Base-by-base conservation (phyloP, 2,113 vertebrate species). In the Malurus melanocephalus region DNA sequence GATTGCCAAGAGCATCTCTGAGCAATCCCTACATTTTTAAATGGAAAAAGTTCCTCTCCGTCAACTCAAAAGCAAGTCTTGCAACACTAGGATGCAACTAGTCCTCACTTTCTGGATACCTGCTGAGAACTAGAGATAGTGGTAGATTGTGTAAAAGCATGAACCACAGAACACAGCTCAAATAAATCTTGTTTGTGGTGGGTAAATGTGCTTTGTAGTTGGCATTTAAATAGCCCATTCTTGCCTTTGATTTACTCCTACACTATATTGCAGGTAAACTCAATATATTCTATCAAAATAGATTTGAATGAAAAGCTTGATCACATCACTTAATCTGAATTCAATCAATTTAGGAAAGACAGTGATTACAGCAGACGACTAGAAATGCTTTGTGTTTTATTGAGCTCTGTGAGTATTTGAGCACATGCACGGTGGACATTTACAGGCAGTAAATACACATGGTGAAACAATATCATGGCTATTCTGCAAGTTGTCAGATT, bases 161-260 rank as follows among this genome's bases (percentile, higher is more conserved):
- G 52, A 95, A 72, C 43, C 33, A 67, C 71, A 72, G 32, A 93
- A 89, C 51, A 30, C 61, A 85, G 43, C 59, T 82, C 56, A 91
- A 80, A 89, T 88, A 86, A 94, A 30, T 95, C 67, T 74, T 76
- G n/a, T 85, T 91, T 69, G 23, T 90, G 53, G 75, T 80, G 72
- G 27, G 69, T 90, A 87, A 88, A 95, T 51, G 33, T 86, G 27
- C 48, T 67, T 90, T 53, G 45, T 66, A 73, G 67, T 72, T 85
- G 74, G 14, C 13, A 10, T 72, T 32, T 72, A 84, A 91, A 76
- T 84, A 89, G 43, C 52, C 43, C 46, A 14, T 57, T 62, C 40
- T 56, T 90, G 76, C 57, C 15, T 87, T 57, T 78, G 49, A 88
- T 51, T 52, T 38, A 76, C 30, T 88, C 67, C 75, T 74, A 62